Evolutionary conservation across 2,113 vertebrate species (phyloP).

Genomic region (Lycocorax pyrrhopterus): DNA sequence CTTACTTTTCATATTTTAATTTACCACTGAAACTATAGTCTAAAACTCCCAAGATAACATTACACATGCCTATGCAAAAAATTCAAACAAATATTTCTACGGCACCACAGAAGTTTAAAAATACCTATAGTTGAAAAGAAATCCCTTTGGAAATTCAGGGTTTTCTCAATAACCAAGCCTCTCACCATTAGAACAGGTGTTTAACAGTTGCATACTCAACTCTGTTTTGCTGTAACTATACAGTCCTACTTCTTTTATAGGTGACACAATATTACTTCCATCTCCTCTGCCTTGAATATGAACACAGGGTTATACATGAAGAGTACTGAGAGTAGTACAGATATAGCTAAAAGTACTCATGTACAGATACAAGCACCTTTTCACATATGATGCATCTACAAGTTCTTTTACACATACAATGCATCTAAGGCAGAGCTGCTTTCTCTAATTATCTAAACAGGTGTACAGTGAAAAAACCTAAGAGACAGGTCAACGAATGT

Average conservation of each 20-base stretch:
- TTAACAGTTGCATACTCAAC: rapidly evolving
- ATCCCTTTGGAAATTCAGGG: neutral
- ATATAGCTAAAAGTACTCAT: neutral
- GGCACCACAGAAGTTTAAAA: neutral
- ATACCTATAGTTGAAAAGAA: neutral
- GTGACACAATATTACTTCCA: neutral
- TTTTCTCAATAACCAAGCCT: neutral
- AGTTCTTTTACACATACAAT: neutral
- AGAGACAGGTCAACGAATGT: neutral
- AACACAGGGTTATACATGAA: neutral
- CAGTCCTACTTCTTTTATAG: neutral
- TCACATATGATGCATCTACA: neutral
- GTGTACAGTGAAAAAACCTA: neutral
- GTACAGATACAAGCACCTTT: neutral
- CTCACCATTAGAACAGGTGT: neutral
- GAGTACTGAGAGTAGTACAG: neutral
- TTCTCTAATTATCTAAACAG: neutral
- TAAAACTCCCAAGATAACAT: neutral
- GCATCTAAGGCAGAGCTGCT: neutral
- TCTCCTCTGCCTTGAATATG: neutral
- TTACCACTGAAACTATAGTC: neutral
- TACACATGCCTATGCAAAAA: neutral
- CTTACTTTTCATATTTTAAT: neutral
- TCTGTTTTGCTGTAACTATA: neutral
- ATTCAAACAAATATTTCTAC: neutral